Evolutionary conservation across 2,888 invertebrate species (phyloP).

Genomic region (Polydrusus pterygomalis): DNA sequence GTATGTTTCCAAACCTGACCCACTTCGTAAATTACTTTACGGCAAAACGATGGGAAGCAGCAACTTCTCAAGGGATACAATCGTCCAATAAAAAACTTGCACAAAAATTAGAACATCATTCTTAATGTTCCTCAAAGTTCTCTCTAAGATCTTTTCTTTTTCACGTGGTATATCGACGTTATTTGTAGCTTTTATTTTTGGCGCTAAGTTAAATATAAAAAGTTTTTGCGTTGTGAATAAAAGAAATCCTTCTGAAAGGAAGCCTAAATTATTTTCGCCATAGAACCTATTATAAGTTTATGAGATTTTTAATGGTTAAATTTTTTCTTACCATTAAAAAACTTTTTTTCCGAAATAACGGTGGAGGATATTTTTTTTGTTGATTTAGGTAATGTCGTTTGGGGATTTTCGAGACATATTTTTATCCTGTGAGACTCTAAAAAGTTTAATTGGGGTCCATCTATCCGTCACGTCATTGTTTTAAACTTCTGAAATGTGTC

Average conservation of each 20-base stretch:
- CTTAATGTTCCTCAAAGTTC: background rate
- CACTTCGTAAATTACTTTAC: background rate
- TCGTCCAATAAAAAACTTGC: conserved; percentile 2
- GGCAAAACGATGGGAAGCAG: background rate
- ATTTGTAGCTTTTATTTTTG: conserved; percentile 2
- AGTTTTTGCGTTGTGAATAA: background rate
- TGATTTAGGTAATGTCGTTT: too few species aligned
- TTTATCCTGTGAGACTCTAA: too few species aligned
- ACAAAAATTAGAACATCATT: conserved; percentile 2
- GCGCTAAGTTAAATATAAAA: background rate
- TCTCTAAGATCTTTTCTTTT: conserved; percentile 3
- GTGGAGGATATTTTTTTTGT: too few species aligned
- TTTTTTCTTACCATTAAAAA: too few species aligned
- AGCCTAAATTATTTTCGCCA: background rate
- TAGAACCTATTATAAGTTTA: too few species aligned
- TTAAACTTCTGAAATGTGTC: too few species aligned
- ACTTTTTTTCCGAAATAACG: too few species aligned
- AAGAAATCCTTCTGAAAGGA: background rate
- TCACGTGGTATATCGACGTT: background rate
- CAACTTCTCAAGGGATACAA: background rate
- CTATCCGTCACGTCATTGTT: too few species aligned
- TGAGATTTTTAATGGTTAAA: too few species aligned
- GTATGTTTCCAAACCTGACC: background rate
- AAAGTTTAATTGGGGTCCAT: too few species aligned
- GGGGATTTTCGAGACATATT: too few species aligned